A percentile compares a stretch with the other conserved stretches of the same genome.
These are phyloP conservation scores for Paradisaea rubra DNA, from an alignment of 2,113 vertebrate species.

Conservation along the genomic window DNA sequence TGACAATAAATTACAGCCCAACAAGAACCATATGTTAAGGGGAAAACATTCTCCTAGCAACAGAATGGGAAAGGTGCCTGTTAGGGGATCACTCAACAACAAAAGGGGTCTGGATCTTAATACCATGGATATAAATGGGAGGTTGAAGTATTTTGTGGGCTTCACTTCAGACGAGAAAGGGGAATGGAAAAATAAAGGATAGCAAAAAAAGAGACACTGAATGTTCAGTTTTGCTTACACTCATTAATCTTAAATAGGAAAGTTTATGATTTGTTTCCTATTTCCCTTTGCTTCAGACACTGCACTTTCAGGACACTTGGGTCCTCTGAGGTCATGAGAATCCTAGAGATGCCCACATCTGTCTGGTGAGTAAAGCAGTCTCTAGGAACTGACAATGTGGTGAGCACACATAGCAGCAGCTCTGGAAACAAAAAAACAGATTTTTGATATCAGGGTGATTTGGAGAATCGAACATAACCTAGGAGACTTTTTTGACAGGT, in stretches of 20 bases:
- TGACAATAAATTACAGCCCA: not conserved
- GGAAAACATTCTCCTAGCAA: not conserved
- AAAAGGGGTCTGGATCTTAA: not conserved
- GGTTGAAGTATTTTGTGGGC: not conserved
- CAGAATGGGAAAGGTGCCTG: not conserved
- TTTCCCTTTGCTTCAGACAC: not conserved
- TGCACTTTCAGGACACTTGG: not conserved
- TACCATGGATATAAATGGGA: not conserved
- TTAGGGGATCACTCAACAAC: not conserved
- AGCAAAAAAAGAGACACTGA: not conserved
- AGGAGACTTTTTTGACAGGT: not conserved
- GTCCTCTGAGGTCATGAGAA: not conserved
- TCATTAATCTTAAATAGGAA: not conserved
- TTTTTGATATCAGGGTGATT: not conserved
- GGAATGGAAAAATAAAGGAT: not conserved
- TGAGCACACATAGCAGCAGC: not conserved
- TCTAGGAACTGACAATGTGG: not conserved
- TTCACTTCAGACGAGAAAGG: not conserved
- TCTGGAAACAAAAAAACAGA: not conserved
- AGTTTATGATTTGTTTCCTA: not conserved
- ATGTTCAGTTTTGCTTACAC: not conserved
- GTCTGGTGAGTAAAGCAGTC: not conserved
- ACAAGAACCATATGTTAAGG: not conserved
- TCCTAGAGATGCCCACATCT: not conserved
- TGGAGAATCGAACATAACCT: not conserved